A percentile compares a stretch with the other conserved stretches of the same genome.
These are phyloP conservation scores for Champsocephalus esox DNA, from an alignment of 2,797 vertebrate species.

Conservation along the genomic window DNA sequence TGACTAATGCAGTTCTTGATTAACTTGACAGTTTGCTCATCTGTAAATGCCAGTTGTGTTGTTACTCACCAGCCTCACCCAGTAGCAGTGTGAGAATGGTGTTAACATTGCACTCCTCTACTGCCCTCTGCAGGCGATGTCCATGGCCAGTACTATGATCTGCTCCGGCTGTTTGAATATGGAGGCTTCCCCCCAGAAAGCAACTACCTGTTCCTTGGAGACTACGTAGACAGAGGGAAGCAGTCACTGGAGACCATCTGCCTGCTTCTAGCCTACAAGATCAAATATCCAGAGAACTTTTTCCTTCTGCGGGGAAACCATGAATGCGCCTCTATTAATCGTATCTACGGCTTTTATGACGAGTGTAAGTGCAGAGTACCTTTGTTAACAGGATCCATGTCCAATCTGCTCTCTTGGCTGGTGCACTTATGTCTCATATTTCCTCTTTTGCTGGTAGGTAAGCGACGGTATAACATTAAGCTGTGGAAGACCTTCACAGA, in stretches of 20 bases:
- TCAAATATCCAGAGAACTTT: conserved; percentile 90
- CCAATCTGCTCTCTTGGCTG: not conserved
- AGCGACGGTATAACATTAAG: conserved; percentile 97
- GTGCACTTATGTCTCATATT: not conserved
- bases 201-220: conserved; percentile 88
- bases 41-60: conserved; percentile 21
- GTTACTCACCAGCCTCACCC: not conserved
- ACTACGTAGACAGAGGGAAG: conserved; percentile 88
- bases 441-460: conserved; percentile 80
- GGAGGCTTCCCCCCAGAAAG: conserved; percentile 89
- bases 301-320: conserved; percentile 89
- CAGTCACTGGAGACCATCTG: conserved; percentile 89
- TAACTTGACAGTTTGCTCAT: conserved; percentile 1
- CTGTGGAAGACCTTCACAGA: conserved; percentile 99
- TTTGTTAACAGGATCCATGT: fast-evolving
- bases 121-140: conserved; percentile 84
- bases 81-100: not conserved
- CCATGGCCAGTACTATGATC: conserved; percentile 89
- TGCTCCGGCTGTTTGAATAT: conserved; percentile 88
- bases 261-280: conserved; percentile 87
- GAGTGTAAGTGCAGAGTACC: conserved; percentile 81
- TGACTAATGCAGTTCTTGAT: not conserved
- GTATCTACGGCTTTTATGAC: conserved; percentile 90
- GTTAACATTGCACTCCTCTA: conserved; percentile 34
- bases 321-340: conserved; percentile 88